Base-by-base conservation (phyloP, 2,113 vertebrate genomes). In the Lophotis ruficrista region DNA sequence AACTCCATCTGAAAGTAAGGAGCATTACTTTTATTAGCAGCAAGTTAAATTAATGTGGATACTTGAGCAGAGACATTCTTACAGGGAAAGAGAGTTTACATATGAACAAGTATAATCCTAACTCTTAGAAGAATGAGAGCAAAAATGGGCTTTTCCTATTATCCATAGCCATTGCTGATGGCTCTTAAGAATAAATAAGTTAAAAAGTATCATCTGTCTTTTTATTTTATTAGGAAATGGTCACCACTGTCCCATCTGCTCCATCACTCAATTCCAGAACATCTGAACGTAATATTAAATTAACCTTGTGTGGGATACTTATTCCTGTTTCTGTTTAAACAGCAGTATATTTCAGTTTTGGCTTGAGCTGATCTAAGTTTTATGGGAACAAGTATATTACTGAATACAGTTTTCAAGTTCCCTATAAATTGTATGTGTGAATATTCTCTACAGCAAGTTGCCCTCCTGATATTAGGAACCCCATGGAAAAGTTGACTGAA, bases 201-300 rank as follows among this genome's bases (percentile, higher is more conserved):
- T 84, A 70, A 89, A 81, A 96, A 89, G 80, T 77, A 94, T 91
- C 78, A 96, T 81, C 92, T 94, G 89, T 88, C 51, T 94, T 97
- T 91, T 77, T 89, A 80, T 94, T 97, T 94, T 97, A 92, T 88
- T 96, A 93, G 72, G 72, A 94, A 94, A 87, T 90, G 94, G 94
- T 96, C 96, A 96, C 87, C 94, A 89, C 60, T 89, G 90, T 81
- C 90, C 90, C 94, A 97, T 97, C 95, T 96, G 96, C 53, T 95
- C 85, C 79, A 79, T 84, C n/a, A 20, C 82, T 95, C 85, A 92
- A 87, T 91, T 95, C 75, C 91, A 94, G 90, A 94, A 96, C 97
- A 97, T 97, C 96, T 98, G 97, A 97, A 94, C 94, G 90, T 72
- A 97, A 97, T 97, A 95, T 85, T 96, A 95, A 96, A 97, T 97